Evolutionary conservation across 2,113 vertebrate genomes (phyloP).

Genomic region (Halichoeres trimaculatus): DNA sequence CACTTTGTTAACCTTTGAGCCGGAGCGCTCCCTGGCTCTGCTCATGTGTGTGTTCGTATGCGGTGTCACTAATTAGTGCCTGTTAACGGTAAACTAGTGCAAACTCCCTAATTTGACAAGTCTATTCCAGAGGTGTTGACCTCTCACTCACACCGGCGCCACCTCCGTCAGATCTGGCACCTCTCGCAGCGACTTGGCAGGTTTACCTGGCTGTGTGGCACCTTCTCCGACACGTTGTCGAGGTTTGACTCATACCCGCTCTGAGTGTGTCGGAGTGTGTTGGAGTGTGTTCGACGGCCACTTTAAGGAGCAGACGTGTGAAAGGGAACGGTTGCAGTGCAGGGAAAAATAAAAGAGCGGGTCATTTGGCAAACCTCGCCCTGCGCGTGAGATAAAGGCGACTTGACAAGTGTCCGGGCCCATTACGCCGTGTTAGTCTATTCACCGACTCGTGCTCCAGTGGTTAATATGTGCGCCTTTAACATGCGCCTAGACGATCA

Average conservation of each 20-base stretch:
- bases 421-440: slow-evolving; percentile 76
- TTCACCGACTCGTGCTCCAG: slow-evolving; percentile 65
- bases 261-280: neutral
- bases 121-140: slow-evolving; percentile 82
- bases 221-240: slow-evolving; percentile 61
- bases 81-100: slow-evolving; percentile 77
- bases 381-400: slow-evolving; percentile 67
- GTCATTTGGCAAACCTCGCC: slow-evolving; percentile 68
- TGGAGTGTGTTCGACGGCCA: neutral
- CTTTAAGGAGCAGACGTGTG: slow-evolving; percentile 39
- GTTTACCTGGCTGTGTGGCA: slow-evolving; percentile 75
- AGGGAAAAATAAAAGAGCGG: slow-evolving; percentile 47
- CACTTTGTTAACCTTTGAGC: slow-evolving; percentile 27
- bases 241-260: slow-evolving; percentile 22
- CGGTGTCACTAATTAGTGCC: slow-evolving; percentile 80
- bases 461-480: slow-evolving; percentile 64
- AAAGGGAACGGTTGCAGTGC: slow-evolving; percentile 19
- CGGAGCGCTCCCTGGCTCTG: neutral
- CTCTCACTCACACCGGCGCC: slow-evolving; percentile 67
- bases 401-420: slow-evolving; percentile 82
- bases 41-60: slow-evolving; percentile 28
- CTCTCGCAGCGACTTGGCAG: slow-evolving; percentile 51
- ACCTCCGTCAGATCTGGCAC: slow-evolving; percentile 54
- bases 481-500: slow-evolving; percentile 58
- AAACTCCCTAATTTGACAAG: slow-evolving; percentile 79